Evolutionary conservation across 2,888 invertebrate species (phyloP).

Genomic region (Acanthacorydalis orientalis): DNA sequence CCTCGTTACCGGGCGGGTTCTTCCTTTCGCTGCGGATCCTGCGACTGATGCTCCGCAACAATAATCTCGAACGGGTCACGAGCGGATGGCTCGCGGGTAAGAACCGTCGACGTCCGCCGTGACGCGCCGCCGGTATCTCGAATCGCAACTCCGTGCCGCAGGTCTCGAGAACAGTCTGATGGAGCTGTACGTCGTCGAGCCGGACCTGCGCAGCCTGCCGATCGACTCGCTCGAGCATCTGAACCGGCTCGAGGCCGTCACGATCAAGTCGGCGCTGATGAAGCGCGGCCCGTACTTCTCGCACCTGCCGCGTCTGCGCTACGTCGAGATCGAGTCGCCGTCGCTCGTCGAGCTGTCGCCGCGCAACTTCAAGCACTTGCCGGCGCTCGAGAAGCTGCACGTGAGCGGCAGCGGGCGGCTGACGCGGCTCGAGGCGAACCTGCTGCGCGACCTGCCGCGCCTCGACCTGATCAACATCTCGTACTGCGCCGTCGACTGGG

Average conservation of each 20-base stretch:
- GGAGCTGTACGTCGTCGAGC: constrained; percentile 74
- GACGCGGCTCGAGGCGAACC: constrained; percentile 50
- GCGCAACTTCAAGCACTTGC: constrained; percentile 51
- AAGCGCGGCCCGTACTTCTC: constrained; percentile 60
- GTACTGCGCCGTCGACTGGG: constrained; percentile 55
- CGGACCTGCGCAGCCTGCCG: constrained; percentile 60
- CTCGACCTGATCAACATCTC: constrained; percentile 58
- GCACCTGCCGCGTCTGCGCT: constrained; percentile 51
- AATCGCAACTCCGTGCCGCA: background rate
- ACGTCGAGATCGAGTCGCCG: constrained; percentile 54
- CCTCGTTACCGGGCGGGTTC: constrained; percentile 66
- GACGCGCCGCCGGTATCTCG: too few relatives aligned
- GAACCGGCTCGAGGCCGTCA: constrained; percentile 63
- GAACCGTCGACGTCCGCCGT: too few relatives aligned
- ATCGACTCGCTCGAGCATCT: constrained; percentile 60
- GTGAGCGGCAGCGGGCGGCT: constrained; percentile 52
- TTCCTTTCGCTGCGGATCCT: constrained; percentile 60
- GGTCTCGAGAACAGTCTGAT: constrained; percentile 60
- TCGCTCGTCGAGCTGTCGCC: constrained; percentile 48
- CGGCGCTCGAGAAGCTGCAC: constrained; percentile 56
- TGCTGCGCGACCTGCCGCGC: constrained; percentile 49
- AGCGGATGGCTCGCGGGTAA: constrained; percentile 52
- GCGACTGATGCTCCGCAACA: constrained; percentile 68
- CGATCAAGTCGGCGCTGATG: constrained; percentile 59
- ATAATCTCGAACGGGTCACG: constrained; percentile 64